Evolutionary conservation across 2,797 vertebrate species (phyloP).

Genomic region (Sciaenops ocellatus): DNA sequence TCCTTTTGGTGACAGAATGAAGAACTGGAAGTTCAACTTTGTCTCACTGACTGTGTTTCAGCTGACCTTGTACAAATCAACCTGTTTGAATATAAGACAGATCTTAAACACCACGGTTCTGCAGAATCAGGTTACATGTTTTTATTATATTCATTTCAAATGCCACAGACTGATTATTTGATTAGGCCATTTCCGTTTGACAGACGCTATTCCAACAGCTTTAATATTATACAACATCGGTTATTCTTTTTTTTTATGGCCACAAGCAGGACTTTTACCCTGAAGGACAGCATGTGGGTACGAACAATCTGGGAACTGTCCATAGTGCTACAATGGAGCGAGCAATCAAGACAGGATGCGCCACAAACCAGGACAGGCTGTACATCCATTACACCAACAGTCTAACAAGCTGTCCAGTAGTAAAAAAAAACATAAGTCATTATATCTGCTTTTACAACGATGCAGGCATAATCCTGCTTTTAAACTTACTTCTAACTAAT

Average conservation of each 20-base stretch:
- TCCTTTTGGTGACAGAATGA: slow-evolving; percentile 57
- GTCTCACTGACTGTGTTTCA: slow-evolving; percentile 37
- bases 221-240: background rate
- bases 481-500: background rate
- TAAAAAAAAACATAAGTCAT: background rate
- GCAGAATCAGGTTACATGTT: background rate
- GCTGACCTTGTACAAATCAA: slow-evolving; percentile 24
- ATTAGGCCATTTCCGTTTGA: background rate
- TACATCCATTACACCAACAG: slow-evolving; percentile 33
- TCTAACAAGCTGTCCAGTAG: slow-evolving; percentile 3
- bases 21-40: slow-evolving; percentile 72
- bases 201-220: background rate
- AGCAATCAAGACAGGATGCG: slow-evolving; percentile 68
- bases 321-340: slow-evolving; percentile 80
- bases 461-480: background rate
- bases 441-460: background rate
- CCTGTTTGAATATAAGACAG: slow-evolving; percentile 10
- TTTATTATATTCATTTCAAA: background rate
- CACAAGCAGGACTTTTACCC: slow-evolving; percentile 2
- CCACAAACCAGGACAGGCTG: slow-evolving; percentile 51
- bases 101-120: background rate
- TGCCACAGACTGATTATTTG: background rate
- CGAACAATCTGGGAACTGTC: slow-evolving; percentile 79
- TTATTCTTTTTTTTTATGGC: background rate
- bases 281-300: slow-evolving; percentile 27